Percentiles rank a stretch among this genome's conserved stretches.
These are phyloP conservation scores for Eustalomyia histrio DNA, from an alignment of 2,888 invertebrate species.

Conservation along the genomic window DNA sequence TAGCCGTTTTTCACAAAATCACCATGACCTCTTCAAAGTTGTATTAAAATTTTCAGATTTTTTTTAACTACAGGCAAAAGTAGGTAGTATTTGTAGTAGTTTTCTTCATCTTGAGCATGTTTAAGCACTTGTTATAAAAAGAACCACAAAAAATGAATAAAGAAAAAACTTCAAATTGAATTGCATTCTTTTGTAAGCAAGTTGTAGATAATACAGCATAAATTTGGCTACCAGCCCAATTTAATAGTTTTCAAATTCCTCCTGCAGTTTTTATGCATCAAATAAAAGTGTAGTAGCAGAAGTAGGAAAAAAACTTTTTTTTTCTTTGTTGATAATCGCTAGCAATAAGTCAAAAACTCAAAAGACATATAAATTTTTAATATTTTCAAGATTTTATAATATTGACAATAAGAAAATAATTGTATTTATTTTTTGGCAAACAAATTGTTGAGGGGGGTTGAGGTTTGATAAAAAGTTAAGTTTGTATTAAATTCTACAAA, in stretches of 20 bases:
- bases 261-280: constrained; percentile 24
- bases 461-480: too few relatives aligned
- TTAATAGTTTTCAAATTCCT: constrained; percentile 60
- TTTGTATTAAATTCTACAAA: too few relatives aligned
- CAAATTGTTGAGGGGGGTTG: too few relatives aligned
- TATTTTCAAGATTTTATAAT: constrained; percentile 57
- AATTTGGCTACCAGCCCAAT: constrained; percentile 66
- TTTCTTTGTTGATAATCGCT: constrained; percentile 56
- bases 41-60: constrained; percentile 43
- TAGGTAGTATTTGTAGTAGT: constrained; percentile 7
- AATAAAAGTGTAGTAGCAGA: background rate
- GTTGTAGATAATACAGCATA: constrained; percentile 46
- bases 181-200: constrained; percentile 49
- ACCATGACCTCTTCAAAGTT: constrained; percentile 53
- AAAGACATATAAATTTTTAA: constrained; percentile 64
- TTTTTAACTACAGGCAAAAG: constrained; percentile 6
- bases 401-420: constrained; percentile 52
- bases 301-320: constrained; percentile 33
- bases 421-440: too few relatives aligned
- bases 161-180: constrained; percentile 34
- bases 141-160: constrained; percentile 2
- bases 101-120: constrained; percentile 55
- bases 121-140: constrained; percentile 51
- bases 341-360: constrained; percentile 63
- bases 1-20: constrained; percentile 27